Base-by-base conservation (phyloP, 2,888 invertebrate genomes). In the Philonicus albiceps region DNA sequence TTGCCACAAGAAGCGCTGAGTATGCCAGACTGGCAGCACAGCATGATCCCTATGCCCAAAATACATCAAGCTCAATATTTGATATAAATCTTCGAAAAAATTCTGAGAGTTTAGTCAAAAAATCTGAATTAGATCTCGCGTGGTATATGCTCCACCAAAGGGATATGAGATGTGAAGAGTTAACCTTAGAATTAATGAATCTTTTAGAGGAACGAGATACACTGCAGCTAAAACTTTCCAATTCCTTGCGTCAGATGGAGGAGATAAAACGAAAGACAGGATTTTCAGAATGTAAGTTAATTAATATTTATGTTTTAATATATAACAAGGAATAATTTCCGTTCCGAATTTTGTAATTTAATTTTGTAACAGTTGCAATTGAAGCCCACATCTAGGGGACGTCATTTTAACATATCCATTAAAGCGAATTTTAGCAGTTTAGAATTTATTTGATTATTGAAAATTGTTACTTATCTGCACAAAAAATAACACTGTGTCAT, bases 191-290 rank as follows among this genome's bases (percentile, higher is more conserved):
- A 91, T 93, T 98, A 84, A 96, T 96, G 88, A 96, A 95, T 91
- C 92, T 98, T 75, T 92, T 97, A 76, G 97, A 97, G 91, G 97
- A 97, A 91, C 94, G 97, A 85, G 97, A 98, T 90, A 96, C 96
- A 0, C 91, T 98, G 85, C 97, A 97, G 90, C 91, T 97, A 87
- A 95, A 96, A 88, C 92, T 98, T 7, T 97, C 97, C 0, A 96
- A 96, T 90, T 95, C 96, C 11, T 93, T 97, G 86, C 93, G 97
- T 74, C 94, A 96, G 53, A 95, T 95, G 89, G 97, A 97, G 91
- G 94, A 94, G 27, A 86, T 86, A 11, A 91, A 92, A 90, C 93
- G 85, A 34, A 89, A 88, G 83, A 64, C 87, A 40, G 87, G 86
- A 8, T 83, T 81, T 49, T 31, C 64, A 3, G 87, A 87, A 76